A percentile compares a stretch with the other conserved stretches of the same genome.
These are phyloP conservation scores for Phengaris arion DNA, from an alignment of 2,888 invertebrate species.

Conservation along the genomic window DNA sequence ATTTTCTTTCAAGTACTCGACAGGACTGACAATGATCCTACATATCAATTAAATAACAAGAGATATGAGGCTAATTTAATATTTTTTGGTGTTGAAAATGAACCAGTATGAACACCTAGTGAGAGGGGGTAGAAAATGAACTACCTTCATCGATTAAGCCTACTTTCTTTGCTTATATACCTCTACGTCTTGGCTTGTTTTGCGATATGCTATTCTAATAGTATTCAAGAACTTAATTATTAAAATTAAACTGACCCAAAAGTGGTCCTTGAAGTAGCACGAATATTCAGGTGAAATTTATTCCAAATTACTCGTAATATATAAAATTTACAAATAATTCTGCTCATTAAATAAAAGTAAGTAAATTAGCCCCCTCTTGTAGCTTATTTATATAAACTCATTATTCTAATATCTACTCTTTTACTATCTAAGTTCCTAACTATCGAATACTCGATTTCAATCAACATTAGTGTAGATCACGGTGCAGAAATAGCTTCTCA, in stretches of 20 bases:
- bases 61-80: neutral
- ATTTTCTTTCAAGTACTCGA: neutral
- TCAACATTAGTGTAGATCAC: constrained; percentile 16
- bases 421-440: constrained; percentile 21
- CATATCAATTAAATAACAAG: neutral
- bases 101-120: neutral
- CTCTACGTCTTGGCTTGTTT: neutral
- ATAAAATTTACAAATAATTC: neutral
- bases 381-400: neutral
- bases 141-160: neutral
- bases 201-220: neutral
- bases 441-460: constrained; percentile 22
- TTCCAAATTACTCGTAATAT: neutral
- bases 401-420: neutral
- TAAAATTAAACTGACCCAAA: neutral
- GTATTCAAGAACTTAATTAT: neutral
- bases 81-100: neutral
- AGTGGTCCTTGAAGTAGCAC: neutral
- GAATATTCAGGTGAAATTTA: neutral
- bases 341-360: neutral
- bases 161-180: neutral
- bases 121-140: neutral
- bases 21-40: neutral
- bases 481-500: constrained; percentile 13
- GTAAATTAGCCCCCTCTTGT: neutral